Evolutionary conservation across 2,888 invertebrate genomes (phyloP).

Genomic region (Myopa testacea): DNA sequence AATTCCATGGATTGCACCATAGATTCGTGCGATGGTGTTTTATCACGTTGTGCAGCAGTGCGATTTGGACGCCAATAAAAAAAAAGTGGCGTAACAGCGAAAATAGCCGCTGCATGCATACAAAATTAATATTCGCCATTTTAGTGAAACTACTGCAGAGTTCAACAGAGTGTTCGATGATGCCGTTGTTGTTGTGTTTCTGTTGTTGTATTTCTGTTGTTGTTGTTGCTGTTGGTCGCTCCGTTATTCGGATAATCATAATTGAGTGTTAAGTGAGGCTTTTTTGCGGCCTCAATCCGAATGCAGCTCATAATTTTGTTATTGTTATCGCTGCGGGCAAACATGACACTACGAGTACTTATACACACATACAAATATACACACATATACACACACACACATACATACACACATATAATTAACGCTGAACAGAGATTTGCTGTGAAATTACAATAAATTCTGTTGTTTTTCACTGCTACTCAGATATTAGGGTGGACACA

Average conservation of each 20-base stretch:
- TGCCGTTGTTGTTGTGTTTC: too few relatives aligned
- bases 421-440: too few relatives aligned
- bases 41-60: slow-evolving; percentile 11
- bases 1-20: not conserved
- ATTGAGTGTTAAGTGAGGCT: slow-evolving; percentile 23
- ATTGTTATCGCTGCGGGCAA: slow-evolving; percentile 5
- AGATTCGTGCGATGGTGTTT: not conserved
- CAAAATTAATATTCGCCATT: slow-evolving; percentile 24
- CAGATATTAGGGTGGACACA: too few relatives aligned
- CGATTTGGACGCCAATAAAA: not conserved
- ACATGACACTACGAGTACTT: not conserved
- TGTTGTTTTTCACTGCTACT: too few relatives aligned
- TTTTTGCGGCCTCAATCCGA: slow-evolving; percentile 1
- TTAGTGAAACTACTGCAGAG: slow-evolving; percentile 5
- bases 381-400: too few relatives aligned
- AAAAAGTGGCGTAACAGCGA: not conserved
- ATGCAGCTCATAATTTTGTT: not conserved
- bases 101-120: not conserved
- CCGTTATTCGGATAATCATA: slow-evolving; percentile 11
- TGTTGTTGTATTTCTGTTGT: not conserved
- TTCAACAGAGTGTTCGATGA: not conserved
- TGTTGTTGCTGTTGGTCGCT: not conserved
- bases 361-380: too few relatives aligned
- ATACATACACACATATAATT: too few relatives aligned
- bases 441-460: too few relatives aligned